Conservation (phyloP, 2,113 vertebrate genomes). For the Grammomys surdaster region DNA sequence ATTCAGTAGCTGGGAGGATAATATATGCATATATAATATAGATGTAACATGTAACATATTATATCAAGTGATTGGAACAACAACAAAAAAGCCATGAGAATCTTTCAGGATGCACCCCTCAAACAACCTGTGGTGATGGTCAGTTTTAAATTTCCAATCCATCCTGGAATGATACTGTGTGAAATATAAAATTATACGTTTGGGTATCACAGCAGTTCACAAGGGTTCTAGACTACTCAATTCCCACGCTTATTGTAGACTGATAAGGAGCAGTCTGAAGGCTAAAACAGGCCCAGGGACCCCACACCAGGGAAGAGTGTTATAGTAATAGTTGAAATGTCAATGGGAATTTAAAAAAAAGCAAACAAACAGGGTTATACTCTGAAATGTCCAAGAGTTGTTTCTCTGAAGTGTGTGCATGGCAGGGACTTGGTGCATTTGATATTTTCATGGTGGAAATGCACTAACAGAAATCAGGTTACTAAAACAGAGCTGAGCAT, state of each 20-base stretch:
- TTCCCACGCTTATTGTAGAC: neutral
- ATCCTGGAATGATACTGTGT: neutral
- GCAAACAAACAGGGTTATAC: neutral
- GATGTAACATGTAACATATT: too few species aligned
- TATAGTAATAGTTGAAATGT: neutral
- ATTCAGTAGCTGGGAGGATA: neutral
- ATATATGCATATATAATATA: neutral
- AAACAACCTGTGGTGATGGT: neutral
- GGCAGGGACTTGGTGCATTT: neutral
- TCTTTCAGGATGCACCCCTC: neutral
- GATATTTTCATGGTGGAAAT: neutral
- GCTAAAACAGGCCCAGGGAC: neutral
- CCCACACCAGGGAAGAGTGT: neutral
- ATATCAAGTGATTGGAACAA: neutral
- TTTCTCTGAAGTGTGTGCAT: neutral
- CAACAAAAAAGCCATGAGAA: neutral
- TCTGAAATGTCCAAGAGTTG: neutral
- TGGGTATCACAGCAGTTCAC: constrained; percentile 1
- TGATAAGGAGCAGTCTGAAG: neutral
- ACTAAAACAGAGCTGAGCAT: neutral
- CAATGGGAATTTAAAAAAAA: neutral
- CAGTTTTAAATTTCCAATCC: constrained; percentile 29
- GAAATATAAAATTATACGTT: constrained; percentile 29
- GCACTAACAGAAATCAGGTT: neutral
- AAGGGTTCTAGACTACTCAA: constrained; percentile 15